Base-by-base conservation (phyloP, 1,140 invertebrate species). In the Planococcus citri region DNA sequence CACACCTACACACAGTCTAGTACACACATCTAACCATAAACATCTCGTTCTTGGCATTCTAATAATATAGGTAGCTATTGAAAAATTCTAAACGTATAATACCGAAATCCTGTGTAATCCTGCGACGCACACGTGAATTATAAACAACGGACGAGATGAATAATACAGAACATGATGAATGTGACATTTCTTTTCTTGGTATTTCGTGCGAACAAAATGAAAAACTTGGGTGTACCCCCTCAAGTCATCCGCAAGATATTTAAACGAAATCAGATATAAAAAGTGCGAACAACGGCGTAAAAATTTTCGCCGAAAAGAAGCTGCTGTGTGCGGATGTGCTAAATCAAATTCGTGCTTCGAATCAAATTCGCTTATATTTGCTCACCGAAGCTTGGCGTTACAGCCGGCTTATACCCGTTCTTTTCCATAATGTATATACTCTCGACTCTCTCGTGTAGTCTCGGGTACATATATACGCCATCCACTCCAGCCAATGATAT, bases 291-390 rank as follows among this genome's bases (percentile, higher is more conserved):
- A 51, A 20, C 41, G 12, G 10, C 41, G 41, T 51, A 51, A 20
- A 51, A 51, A 20, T 51, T 51, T 51, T 20, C 12, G 10, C 12
- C 41, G 41, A 51, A 51, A 51, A 51, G 41, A 51, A 51, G n/a
- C 41, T 20, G 17, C n/a, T n/a, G 12, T 17, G 10, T 51, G n/a
- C 41, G 41, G 41, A 51, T 51, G 41, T 51, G 41, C 41, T 51
- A 51, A 51, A 51, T 51, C 41, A 51, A 51, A 51, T 51, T 51
- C 41, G 41, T 51, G 41, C 41, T 51, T 51, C 41, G 41, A 51
- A 51, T 51, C 41, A 51, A 51, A 51, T 51, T 51, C 41, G 41
- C 41, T 51, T 51, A 51, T 51, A 51, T 51, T 51, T 51, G 41
- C 41, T 51, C 41, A 51, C 12, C 41, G 41, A 51, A 14, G 41